These are phyloP conservation scores for Protobothrops mucrosquamatus DNA, from an alignment of 2,113 vertebrate genomes.

Conservation along the genomic window DNA sequence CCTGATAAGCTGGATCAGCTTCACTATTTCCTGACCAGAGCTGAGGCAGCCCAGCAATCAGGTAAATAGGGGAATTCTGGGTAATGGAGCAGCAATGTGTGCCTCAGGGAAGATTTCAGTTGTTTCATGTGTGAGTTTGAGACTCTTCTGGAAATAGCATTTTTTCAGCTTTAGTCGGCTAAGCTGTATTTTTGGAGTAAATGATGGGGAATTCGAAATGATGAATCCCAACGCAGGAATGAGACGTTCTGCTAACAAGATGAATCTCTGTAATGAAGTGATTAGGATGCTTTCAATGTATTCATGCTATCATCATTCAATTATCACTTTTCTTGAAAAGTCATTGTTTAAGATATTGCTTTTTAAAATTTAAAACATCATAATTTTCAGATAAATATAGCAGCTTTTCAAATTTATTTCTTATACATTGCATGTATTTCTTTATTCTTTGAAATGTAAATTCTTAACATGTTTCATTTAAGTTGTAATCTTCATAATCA, in stretches of 20 bases:
- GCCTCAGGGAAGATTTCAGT: conserved; percentile 63
- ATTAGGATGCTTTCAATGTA: conserved; percentile 28
- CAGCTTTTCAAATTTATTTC: conserved; percentile 43
- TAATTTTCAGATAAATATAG: conserved; percentile 47
- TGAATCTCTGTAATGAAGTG: neutral
- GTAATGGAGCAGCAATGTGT: conserved; percentile 55
- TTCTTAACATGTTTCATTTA: neutral
- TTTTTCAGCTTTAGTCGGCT: conserved; percentile 54
- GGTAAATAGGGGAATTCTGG: conserved; percentile 69
- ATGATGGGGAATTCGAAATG: neutral
- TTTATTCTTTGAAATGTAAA: conserved; percentile 30
- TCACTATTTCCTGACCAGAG: conserved; percentile 83
- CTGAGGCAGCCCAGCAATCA: conserved; percentile 75
- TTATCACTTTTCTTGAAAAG: conserved; percentile 38
- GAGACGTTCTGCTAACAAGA: conserved; percentile 13
- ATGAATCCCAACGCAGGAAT: neutral
- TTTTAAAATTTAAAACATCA: conserved; percentile 14
- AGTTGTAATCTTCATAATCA: neutral
- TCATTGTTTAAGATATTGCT: conserved; percentile 6
- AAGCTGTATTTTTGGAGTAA: conserved; percentile 52
- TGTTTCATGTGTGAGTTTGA: conserved; percentile 63
- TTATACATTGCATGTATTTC: conserved; percentile 32
- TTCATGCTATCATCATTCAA: conserved; percentile 28
- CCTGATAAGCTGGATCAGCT: conserved; percentile 84
- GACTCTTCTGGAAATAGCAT: conserved; percentile 57